Base-by-base conservation (phyloP, 2,888 invertebrate species). In the Tetrapedia diversipes region DNA sequence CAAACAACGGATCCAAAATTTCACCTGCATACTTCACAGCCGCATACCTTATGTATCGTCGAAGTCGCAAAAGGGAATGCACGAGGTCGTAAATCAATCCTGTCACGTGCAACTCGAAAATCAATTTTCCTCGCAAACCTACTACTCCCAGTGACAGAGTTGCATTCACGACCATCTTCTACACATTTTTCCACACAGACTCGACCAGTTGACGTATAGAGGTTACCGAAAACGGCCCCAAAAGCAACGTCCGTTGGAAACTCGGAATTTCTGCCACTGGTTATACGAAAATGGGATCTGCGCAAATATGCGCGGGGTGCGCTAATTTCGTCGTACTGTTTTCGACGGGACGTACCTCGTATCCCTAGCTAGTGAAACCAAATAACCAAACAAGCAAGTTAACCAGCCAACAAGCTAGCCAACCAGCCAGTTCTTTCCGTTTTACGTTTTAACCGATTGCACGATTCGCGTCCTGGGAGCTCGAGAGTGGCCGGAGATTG, bases 281-380 rank as follows among this genome's bases (percentile, higher is more conserved):
- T 37, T 57, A 1, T 11, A n/a, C 16, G 16, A 19, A n/a, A 53
- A 16, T 41, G 22, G 43, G 22, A 41, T 34, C 8, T 4, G n/a
- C 14, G 39, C 22, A 32, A 39, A 77, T n/a, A 29, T 56, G 32
- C 53, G 22, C 14, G 41, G 29, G 22, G 29, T 16, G 10, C 45
- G 41, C 53, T 82, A 71, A 83, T 82, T 82, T 78, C 53, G 32
- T 34, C 51, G 8, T 54, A 56, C 60, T 79, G 73, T 77, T 79
- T 66, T 60, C 74, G 68, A 80, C 75, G 72, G 47, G 49, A 65
- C 54, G 56, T 70, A 72, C 72, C 51, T 60, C 56, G 60, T 57
- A 66, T 63, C 32, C 53, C 41, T 2, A 16, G 24, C 29, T 24
- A 54, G 57, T 54, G 24, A 8, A 34, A 34, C 47, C 47, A 43